Evolutionary conservation across 1,140 invertebrate genomes (phyloP).

Genomic region (Centruroides sculpturatus): DNA sequence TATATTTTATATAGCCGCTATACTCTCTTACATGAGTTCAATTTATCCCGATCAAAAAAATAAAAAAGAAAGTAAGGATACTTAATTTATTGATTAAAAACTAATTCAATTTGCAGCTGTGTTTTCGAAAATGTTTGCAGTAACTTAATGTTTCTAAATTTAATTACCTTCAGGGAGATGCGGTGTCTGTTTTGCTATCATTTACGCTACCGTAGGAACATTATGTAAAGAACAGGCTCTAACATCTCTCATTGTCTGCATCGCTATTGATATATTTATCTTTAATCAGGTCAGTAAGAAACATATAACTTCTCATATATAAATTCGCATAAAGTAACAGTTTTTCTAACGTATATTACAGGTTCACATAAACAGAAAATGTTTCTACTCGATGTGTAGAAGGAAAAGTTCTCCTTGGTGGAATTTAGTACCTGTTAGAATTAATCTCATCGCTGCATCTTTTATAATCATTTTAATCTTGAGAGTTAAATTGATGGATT

Average conservation of each 20-base stretch:
- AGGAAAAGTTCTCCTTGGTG: conserved; percentile 37
- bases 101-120: too few species aligned
- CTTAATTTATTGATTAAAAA: too few species aligned
- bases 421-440: conserved; percentile 53
- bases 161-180: too few species aligned
- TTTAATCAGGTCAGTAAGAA: not conserved
- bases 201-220: conserved; percentile 44
- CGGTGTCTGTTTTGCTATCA: too few species aligned
- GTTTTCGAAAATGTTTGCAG: too few species aligned
- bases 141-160: too few species aligned
- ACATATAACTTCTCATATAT: not conserved
- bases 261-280: conserved; percentile 50
- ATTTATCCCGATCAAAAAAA: too few species aligned
- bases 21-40: conserved; percentile 40
- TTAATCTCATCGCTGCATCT: conserved; percentile 57
- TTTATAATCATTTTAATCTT: conserved; percentile 61
- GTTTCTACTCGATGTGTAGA: not conserved
- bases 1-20: conserved; percentile 30
- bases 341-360: not conserved
- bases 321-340: not conserved
- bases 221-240: conserved; percentile 87
- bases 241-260: conserved; percentile 72
- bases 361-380: not conserved
- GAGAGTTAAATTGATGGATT: conserved; percentile 83
- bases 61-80: too few species aligned